Evolutionary conservation across 2,888 invertebrate genomes (phyloP).

Genomic region (Parthenolecanium corni): DNA sequence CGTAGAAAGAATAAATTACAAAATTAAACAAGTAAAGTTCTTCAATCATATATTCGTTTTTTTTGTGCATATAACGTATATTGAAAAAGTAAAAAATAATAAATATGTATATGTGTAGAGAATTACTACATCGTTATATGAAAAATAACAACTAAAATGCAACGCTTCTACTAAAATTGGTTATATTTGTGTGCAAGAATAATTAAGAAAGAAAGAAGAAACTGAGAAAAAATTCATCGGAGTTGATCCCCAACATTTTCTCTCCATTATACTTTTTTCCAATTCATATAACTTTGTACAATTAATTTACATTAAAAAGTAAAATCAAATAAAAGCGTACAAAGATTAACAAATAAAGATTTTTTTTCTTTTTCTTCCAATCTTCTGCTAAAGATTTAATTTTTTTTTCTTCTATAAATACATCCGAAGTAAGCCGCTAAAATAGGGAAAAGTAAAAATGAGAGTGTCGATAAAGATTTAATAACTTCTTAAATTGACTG

Average conservation of each 20-base stretch:
- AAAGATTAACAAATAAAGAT: not conserved
- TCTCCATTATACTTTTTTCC: too few species aligned
- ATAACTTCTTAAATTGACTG: too few species aligned
- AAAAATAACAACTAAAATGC: not conserved
- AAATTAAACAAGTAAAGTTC: not conserved
- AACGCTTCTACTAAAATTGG: not conserved
- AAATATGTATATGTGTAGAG: not conserved
- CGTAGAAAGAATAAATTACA: not conserved
- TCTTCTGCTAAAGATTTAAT: too few species aligned
- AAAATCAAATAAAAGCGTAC: not conserved
- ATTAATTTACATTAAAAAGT: not conserved
- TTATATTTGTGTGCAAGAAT: not conserved
- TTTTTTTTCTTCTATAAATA: too few species aligned
- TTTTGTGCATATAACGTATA: not conserved
- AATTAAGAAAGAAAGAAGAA: not conserved
- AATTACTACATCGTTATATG: not conserved
- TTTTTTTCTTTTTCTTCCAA: too few species aligned
- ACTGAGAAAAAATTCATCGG: not conserved
- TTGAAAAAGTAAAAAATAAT: not conserved
- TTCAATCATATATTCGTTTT: not conserved
- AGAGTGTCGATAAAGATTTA: too few species aligned
- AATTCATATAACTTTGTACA: not conserved
- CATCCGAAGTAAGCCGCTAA: too few species aligned
- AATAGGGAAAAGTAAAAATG: too few species aligned
- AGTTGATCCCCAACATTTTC: not conserved